These are phyloP conservation scores for Hypomecis atomaria DNA, from an alignment of 2,888 invertebrate genomes.

Conservation along the genomic window DNA sequence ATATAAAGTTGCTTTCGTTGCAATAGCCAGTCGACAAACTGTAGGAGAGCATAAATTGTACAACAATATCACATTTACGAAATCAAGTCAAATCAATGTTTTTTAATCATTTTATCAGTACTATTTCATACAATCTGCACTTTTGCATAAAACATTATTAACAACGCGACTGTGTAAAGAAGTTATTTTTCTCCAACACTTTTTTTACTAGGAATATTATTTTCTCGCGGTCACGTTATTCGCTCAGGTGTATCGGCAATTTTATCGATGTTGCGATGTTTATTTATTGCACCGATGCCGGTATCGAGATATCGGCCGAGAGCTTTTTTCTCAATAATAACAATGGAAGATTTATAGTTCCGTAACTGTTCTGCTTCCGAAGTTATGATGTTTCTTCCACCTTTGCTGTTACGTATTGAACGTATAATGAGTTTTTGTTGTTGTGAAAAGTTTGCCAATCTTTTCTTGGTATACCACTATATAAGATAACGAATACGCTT, in stretches of 20 bases:
- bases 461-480: background rate
- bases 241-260: slow-evolving; percentile 13
- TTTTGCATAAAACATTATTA: too few species aligned
- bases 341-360: slow-evolving; percentile 77
- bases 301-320: slow-evolving; percentile 64
- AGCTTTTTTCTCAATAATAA: slow-evolving; percentile 67
- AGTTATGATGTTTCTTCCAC: slow-evolving; percentile 41
- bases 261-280: slow-evolving; percentile 73
- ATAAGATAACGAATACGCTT: slow-evolving; percentile 20
- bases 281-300: slow-evolving; percentile 73
- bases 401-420: slow-evolving; percentile 24
- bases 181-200: background rate
- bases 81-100: too few species aligned
- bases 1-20: too few species aligned
- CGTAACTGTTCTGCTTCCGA: slow-evolving; percentile 42
- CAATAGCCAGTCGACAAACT: too few species aligned
- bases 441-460: background rate
- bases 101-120: too few species aligned
- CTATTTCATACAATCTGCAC: too few species aligned
- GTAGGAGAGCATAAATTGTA: too few species aligned
- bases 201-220: background rate
- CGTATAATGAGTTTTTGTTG: background rate
- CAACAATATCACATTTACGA: too few species aligned
- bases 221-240: background rate
- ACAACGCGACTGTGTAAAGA: too few species aligned